A percentile compares a stretch with the other conserved stretches of the same genome.
phyloP scores from a whole-genome alignment of 1,140 invertebrate genomes.

The Scaptodrosophila lebanonensis region DNA sequence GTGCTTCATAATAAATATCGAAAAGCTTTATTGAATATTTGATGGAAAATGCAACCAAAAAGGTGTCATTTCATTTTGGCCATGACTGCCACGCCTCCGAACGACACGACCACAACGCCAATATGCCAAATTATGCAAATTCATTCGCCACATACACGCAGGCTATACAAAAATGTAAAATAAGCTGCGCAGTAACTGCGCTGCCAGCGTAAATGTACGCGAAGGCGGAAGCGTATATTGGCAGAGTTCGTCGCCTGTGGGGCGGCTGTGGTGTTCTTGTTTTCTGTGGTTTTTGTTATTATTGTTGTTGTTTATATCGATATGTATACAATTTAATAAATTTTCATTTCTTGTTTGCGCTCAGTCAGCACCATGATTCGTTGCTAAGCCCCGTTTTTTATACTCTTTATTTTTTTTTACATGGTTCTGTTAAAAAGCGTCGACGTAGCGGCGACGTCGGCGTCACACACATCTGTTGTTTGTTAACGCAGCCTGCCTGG shows the following conservation, averaged over 20 bases:
- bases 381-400: slow-evolving; percentile 37
- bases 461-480: slow-evolving; percentile 52
- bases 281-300: too few species aligned
- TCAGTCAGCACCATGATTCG: slow-evolving; percentile 18
- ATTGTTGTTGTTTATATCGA: slow-evolving; percentile 21
- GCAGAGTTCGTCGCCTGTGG: slow-evolving; percentile 45
- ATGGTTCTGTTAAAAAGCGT: slow-evolving; percentile 24
- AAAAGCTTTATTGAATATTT: slow-evolving; percentile 30
- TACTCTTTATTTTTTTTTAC: slow-evolving; percentile 15
- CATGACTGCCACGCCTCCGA: slow-evolving; percentile 37
- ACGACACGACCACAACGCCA: slow-evolving; percentile 20
- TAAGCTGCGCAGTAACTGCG: slow-evolving; percentile 8
- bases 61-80: slow-evolving; percentile 43
- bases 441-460: slow-evolving; percentile 17
- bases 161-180: slow-evolving; percentile 13
- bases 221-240: slow-evolving; percentile 56
- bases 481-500: slow-evolving; percentile 33
- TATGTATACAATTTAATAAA: slow-evolving; percentile 7
- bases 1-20: slow-evolving; percentile 24
- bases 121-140: slow-evolving; percentile 67
- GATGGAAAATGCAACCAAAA: slow-evolving; percentile 19
- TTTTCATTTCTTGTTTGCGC: slow-evolving; percentile 10
- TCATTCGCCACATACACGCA: slow-evolving; percentile 43
- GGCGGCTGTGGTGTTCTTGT: slow-evolving; percentile 28
- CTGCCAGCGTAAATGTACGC: slow-evolving; percentile 32